phyloP scores from a whole-genome alignment of 37 sponge, comb jelly and placozoan genomes.

The Aphrocallistes beatrix region DNA sequence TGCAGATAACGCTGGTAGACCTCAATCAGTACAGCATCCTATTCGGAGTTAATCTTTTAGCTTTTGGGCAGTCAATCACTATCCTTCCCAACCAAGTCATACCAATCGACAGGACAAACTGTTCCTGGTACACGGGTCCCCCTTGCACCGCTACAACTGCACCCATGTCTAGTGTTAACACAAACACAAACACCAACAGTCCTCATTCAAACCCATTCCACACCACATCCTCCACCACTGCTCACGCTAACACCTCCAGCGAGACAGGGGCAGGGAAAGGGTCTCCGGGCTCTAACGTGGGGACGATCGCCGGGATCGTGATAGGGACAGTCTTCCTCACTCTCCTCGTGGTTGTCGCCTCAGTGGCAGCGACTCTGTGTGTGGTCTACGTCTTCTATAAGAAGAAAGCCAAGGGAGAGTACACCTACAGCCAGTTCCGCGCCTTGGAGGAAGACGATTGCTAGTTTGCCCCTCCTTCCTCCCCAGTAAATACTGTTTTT shows the following conservation, averaged over 20 bases:
- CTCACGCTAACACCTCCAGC: neutral
- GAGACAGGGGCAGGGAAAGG: neutral
- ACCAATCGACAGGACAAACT: neutral
- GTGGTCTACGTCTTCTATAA: neutral
- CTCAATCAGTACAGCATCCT: neutral
- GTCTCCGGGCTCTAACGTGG: neutral
- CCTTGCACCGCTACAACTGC: neutral
- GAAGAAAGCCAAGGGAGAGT: neutral
- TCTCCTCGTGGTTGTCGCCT: neutral
- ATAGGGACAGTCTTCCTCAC: neutral
- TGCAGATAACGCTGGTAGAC: neutral
- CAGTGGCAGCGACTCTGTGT: neutral
- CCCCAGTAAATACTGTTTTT: too few relatives aligned
- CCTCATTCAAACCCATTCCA: too few relatives aligned
- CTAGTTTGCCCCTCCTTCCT: too few relatives aligned
- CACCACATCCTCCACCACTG: neutral
- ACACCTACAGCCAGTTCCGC: constrained; percentile 5
- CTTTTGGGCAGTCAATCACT: neutral
- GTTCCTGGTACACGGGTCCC: neutral
- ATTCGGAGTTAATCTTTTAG: neutral
- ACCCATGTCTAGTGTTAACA: neutral
- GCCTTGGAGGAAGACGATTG: constrained; percentile 8
- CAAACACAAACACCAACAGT: neutral
- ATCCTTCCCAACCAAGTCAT: neutral
- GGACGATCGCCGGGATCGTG: neutral